phyloP scores from a whole-genome alignment of 2,113 vertebrate genomes.

The Halichoerus grypus region DNA sequence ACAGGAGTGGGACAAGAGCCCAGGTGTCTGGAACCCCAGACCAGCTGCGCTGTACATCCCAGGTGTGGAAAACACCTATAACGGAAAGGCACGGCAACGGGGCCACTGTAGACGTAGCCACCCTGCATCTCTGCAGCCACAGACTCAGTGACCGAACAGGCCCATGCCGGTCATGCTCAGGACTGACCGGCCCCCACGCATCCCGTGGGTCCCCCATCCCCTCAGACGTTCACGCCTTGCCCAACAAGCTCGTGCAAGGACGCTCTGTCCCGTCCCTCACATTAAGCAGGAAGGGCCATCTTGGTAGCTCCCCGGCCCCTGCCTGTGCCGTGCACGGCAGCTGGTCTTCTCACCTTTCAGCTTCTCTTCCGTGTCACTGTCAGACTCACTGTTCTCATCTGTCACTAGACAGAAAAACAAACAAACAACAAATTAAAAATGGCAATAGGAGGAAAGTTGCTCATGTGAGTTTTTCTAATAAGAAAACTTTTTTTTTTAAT shows the following conservation, averaged over 20 bases:
- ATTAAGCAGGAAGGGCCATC: neutral
- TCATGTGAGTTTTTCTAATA: neutral
- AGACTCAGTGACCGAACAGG: neutral
- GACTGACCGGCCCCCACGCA: neutral
- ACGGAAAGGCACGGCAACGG: rapidly evolving
- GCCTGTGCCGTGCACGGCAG: rapidly evolving
- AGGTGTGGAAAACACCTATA: neutral
- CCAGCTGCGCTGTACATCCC: neutral
- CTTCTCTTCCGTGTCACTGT: slow-evolving; percentile 98
- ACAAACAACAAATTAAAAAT: slow-evolving; percentile 14
- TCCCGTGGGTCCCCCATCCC: neutral
- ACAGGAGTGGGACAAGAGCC: neutral
- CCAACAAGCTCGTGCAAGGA: neutral
- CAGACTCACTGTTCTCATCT: slow-evolving; percentile 98
- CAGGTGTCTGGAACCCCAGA: neutral
- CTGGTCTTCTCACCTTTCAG: slow-evolving; percentile 91
- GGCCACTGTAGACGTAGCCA: rapidly evolving
- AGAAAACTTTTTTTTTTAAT: neutral
- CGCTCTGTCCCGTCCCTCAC: rapidly evolving
- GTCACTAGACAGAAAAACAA: slow-evolving; percentile 88
- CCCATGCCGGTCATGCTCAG: neutral
- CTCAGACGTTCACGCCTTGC: neutral
- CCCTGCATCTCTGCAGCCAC: neutral
- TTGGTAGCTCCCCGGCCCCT: neutral
- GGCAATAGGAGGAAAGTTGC: neutral